A percentile compares a stretch with the other conserved stretches of the same genome.
phyloP scores from a whole-genome alignment of 2,888 invertebrate genomes.

The Parnassius orleans region DNA sequence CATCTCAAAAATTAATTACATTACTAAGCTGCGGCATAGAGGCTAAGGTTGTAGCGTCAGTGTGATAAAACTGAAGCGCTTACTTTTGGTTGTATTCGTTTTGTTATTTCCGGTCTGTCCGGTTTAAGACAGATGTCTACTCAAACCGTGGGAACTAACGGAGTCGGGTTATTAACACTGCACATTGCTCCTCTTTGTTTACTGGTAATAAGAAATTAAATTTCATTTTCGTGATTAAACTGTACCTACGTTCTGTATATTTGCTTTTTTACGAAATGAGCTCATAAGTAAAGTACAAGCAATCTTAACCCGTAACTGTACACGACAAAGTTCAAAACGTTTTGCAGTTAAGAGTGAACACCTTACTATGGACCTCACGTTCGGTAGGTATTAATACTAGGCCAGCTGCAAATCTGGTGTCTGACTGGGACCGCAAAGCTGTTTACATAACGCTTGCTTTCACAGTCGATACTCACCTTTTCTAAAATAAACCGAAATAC shows the following conservation, averaged over 20 bases:
- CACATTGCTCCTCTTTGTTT: constrained; percentile 15
- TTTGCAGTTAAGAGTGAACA: constrained; percentile 8
- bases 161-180: constrained; percentile 30
- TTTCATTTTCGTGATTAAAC: constrained; percentile 13
- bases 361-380: constrained; percentile 27
- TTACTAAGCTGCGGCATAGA: constrained; percentile 24
- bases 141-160: constrained; percentile 70
- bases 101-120: constrained; percentile 66
- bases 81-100: constrained; percentile 37
- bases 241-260: constrained; percentile 10
- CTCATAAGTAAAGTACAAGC: background rate
- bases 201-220: constrained; percentile 12
- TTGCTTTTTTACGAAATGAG: constrained; percentile 7
- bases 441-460: constrained; percentile 58
- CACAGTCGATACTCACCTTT: constrained; percentile 36
- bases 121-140: constrained; percentile 64
- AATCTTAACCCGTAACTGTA: constrained; percentile 6
- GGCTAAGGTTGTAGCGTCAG: constrained; percentile 10
- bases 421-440: constrained; percentile 33
- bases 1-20: background rate
- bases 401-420: constrained; percentile 30
- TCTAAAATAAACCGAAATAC: background rate
- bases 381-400: constrained; percentile 29
- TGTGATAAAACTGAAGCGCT: constrained; percentile 39
- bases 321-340: constrained; percentile 4